Percentiles rank a stretch among this genome's conserved stretches.
Evolutionary conservation across 2,888 invertebrate genomes (phyloP).

Genomic region (Drosophila bunnanda): DNA sequence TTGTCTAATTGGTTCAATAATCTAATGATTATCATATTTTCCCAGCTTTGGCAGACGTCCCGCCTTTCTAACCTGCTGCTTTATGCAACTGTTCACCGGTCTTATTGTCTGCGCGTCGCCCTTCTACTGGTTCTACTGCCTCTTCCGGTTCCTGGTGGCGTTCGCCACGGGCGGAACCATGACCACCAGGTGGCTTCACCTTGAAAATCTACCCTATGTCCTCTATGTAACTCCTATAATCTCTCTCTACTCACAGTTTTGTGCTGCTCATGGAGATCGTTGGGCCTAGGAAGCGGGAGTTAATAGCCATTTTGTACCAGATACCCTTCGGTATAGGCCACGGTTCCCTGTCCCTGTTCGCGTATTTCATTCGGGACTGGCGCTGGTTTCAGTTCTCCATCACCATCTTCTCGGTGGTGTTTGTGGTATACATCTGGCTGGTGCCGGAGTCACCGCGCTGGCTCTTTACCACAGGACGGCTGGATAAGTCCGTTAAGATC

Average conservation of each 20-base stretch:
- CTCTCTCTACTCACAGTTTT: slow-evolving; percentile 85
- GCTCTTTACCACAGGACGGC: slow-evolving; percentile 89
- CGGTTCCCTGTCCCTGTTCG: slow-evolving; percentile 87
- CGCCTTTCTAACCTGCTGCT: slow-evolving; percentile 90
- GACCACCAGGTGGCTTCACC: slow-evolving; percentile 86
- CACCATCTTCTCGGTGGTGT: slow-evolving; percentile 86
- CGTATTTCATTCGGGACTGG: slow-evolving; percentile 89
- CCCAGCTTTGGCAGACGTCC: slow-evolving; percentile 90
- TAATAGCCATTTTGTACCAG: slow-evolving; percentile 87
- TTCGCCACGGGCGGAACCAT: slow-evolving; percentile 93
- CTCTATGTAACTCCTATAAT: neutral
- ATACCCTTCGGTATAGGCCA: slow-evolving; percentile 90
- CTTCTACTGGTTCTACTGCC: slow-evolving; percentile 88
- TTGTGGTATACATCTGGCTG: slow-evolving; percentile 87
- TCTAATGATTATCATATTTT: neutral
- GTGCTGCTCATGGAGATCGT: slow-evolving; percentile 89
- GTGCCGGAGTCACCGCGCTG: slow-evolving; percentile 93
- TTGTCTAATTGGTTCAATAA: too few species aligned
- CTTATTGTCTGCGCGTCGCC: slow-evolving; percentile 89
- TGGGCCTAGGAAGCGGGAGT: slow-evolving; percentile 86
- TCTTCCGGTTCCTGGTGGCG: slow-evolving; percentile 89
- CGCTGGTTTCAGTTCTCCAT: slow-evolving; percentile 88
- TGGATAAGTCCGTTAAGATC: slow-evolving; percentile 87
- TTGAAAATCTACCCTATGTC: accelerated
- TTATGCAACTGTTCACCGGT: slow-evolving; percentile 90